Base-by-base conservation (phyloP, 2,888 invertebrate species). In the Eulithis prunata region DNA sequence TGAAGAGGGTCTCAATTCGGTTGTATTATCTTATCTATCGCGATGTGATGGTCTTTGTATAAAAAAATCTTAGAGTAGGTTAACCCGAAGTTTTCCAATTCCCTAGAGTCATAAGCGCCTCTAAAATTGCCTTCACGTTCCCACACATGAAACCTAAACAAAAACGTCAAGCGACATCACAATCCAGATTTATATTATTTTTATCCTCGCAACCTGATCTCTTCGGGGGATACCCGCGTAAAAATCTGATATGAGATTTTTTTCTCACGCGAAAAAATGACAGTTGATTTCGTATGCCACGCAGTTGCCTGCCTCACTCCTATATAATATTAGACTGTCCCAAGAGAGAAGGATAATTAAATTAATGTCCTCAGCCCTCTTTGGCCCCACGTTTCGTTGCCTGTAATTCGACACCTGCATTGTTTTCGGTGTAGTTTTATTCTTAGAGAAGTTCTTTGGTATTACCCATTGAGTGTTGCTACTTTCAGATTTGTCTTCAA, bases 211-310 rank as follows among this genome's bases (percentile, higher is more conserved):
- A 91, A 91, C 89, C 75, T 80, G 85, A 91, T 90, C 86, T 83
- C 91, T 70, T 78, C 86, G 74, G 73, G 92, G 92, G 90, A 90
- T 85, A 79, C 79, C 82, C 82, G 77, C 81, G 75, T 73, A 83
- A 79, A 88, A 91, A 92, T 91, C 91, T 85, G 86, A 84, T 84
- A 86, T 83, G 86, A 87, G 90, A 91, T 91, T 90, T 91, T 71
- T 91, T 91, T 93, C 92, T 91, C 92, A 91, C 91, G 91, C 89
- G 90, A 89, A 90, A 92, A 91, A 91, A 88, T 90, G 89, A 89
- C 90, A 86, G 84, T 84, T 82, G 85, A 89, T 87, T 90, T 90
- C 84, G 87, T 90, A 86, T 86, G 86, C 85, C 71, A 82, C 77
- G 77, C 80, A 80, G 83, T 80, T 72, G 77, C 73, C 75, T 82